A percentile compares a stretch with the other conserved stretches of the same genome.
These are phyloP conservation scores for Drosophila lacertosa DNA, from an alignment of 1,140 invertebrate species.

Conservation along the genomic window DNA sequence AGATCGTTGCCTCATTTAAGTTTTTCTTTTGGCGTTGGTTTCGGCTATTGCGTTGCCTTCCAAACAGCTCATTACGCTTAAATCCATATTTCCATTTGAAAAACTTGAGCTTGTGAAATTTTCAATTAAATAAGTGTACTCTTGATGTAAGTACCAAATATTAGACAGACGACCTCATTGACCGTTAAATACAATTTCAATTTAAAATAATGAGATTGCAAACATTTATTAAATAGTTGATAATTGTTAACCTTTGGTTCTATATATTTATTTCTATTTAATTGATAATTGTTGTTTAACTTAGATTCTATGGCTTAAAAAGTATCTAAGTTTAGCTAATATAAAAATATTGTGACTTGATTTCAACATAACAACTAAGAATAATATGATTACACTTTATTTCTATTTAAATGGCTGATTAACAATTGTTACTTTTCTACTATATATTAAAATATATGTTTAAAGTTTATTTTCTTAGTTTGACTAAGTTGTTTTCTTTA, in stretches of 20 bases:
- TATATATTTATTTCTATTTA: too few species aligned
- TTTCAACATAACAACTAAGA: too few species aligned
- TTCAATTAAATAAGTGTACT: slow-evolving; percentile 26
- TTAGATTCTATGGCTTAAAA: too few species aligned
- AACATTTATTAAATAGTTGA: too few species aligned
- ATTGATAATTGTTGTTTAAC: too few species aligned
- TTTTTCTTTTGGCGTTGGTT: slow-evolving; percentile 28
- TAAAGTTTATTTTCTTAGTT: neutral
- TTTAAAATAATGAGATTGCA: too few species aligned
- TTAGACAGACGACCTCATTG: slow-evolving; percentile 6
- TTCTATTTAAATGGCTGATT: too few species aligned
- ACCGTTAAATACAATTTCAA: neutral
- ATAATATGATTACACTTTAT: too few species aligned
- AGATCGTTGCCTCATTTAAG: slow-evolving; percentile 57
- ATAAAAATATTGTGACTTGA: too few species aligned
- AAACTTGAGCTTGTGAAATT: slow-evolving; percentile 27
- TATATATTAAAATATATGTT: neutral
- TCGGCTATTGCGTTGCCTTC: slow-evolving; percentile 23
- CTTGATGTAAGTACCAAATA: slow-evolving; percentile 3
- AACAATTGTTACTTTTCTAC: too few species aligned
- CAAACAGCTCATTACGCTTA: slow-evolving; percentile 41
- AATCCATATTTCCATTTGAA: slow-evolving; percentile 20
- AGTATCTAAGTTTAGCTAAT: too few species aligned
- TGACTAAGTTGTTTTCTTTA: neutral
- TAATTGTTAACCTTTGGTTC: too few species aligned